Conservation (phyloP, 2,797 vertebrate species). For the Selene dorsalis region DNA sequence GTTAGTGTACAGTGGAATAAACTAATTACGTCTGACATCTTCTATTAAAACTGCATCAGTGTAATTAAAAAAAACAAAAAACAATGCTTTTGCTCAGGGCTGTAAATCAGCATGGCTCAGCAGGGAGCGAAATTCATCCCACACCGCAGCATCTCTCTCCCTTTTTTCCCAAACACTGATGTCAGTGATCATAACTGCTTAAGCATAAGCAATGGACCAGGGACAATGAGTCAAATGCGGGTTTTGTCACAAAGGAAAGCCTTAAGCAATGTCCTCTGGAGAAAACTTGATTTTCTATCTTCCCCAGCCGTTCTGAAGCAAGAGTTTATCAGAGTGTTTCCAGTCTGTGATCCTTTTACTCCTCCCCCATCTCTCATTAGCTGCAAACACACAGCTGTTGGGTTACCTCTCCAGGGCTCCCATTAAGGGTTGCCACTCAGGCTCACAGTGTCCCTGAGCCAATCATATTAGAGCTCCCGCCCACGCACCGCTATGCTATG, state of each 20-base stretch:
- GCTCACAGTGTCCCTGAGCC: constrained; percentile 73
- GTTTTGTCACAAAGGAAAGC: constrained; percentile 74
- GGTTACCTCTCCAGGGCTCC: constrained; percentile 85
- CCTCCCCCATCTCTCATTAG: constrained; percentile 86
- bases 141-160: constrained; percentile 60
- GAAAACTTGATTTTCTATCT: constrained; percentile 78
- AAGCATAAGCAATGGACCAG: constrained; percentile 66
- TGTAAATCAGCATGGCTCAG: constrained; percentile 71
- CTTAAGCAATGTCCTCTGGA: constrained; percentile 76
- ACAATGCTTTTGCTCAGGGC: constrained; percentile 62
- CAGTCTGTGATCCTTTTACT: constrained; percentile 80
- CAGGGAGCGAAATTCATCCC: constrained; percentile 70
- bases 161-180: constrained; percentile 67
- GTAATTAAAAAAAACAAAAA: constrained; percentile 43
- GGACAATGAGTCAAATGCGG: constrained; percentile 72
- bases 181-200: constrained; percentile 71
- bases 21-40: constrained; percentile 49
- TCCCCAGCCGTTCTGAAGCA: constrained; percentile 70
- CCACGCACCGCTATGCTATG: constrained; percentile 64
- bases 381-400: constrained; percentile 86
- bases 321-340: constrained; percentile 81
- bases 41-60: constrained; percentile 55
- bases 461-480: constrained; percentile 81
- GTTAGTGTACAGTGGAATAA: constrained; percentile 27
- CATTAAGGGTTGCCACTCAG: constrained; percentile 86